Evolutionary conservation across 2,888 invertebrate species (phyloP).

Genomic region (Stratiomys singularior): DNA sequence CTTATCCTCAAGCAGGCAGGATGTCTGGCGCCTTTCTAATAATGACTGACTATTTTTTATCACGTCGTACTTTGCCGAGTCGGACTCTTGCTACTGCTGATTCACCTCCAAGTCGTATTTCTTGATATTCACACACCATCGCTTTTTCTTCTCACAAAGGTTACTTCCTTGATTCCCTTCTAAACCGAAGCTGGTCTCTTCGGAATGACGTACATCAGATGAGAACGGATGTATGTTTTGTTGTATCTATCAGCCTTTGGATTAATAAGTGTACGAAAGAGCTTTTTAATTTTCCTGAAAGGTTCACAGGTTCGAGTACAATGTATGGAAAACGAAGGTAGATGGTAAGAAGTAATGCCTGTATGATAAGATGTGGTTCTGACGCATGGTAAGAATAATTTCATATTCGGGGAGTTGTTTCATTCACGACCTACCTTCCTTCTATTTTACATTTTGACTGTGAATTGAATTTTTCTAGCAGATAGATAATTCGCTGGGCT

Average conservation of each 20-base stretch:
- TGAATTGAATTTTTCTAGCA: no score
- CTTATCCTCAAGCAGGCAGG: conserved; percentile 43
- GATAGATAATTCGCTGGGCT: no score
- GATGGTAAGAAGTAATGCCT: no score
- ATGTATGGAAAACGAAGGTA: no score
- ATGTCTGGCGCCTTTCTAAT: conserved; percentile 51
- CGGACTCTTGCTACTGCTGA: conserved; percentile 13
- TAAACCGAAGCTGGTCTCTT: not conserved
- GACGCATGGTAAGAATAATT: no score
- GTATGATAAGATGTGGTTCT: no score
- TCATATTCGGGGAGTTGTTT: no score
- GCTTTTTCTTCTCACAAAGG: no score
- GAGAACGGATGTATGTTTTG: conserved; percentile 9
- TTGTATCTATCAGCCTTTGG: not conserved
- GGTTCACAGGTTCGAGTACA: no score
- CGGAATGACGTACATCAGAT: conserved; percentile 32
- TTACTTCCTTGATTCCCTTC: no score
- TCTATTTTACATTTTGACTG: no score
- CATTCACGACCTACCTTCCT: no score
- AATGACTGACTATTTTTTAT: conserved; percentile 45
- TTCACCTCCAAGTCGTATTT: not conserved
- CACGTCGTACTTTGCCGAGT: conserved; percentile 17
- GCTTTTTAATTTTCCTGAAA: not conserved
- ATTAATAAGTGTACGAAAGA: not conserved
- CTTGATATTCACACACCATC: not conserved